These are phyloP conservation scores for Macrosiphum euphorbiae DNA, from an alignment of 2,888 invertebrate species.

Conservation along the genomic window DNA sequence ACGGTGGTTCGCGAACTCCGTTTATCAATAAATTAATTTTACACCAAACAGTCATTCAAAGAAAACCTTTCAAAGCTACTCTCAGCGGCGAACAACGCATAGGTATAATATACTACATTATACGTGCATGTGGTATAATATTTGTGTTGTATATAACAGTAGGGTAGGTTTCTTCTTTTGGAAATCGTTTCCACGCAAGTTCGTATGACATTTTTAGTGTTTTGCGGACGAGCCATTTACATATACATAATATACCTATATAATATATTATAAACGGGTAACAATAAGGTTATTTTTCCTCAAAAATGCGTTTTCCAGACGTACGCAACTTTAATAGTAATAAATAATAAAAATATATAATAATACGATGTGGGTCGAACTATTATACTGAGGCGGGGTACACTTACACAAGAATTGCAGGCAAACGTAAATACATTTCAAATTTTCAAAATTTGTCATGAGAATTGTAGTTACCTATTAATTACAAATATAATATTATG, in stretches of 20 bases:
- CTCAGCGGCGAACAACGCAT: background rate
- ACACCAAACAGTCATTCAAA: slow-evolving; percentile 38
- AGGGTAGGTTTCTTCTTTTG: background rate
- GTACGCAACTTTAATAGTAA: background rate
- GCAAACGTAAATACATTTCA: background rate
- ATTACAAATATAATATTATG: background rate
- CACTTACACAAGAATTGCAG: background rate
- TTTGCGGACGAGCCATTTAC: background rate
- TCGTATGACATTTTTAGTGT: background rate
- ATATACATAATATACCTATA: background rate
- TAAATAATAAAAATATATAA: no score
- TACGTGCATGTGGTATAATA: background rate
- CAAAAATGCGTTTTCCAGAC: background rate
- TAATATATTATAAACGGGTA: background rate
- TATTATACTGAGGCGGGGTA: background rate
- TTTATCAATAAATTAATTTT: slow-evolving; percentile 52
- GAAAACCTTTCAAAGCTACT: slow-evolving; percentile 2
- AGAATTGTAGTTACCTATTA: background rate
- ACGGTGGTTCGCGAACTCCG: background rate
- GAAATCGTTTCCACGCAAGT: background rate
- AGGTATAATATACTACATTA: background rate
- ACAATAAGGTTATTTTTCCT: background rate
- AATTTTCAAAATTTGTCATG: no score
- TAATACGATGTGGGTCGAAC: background rate
- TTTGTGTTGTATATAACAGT: background rate